Conservation (phyloP, 2,113 vertebrate genomes). For the Salvelinus namaycush region DNA sequence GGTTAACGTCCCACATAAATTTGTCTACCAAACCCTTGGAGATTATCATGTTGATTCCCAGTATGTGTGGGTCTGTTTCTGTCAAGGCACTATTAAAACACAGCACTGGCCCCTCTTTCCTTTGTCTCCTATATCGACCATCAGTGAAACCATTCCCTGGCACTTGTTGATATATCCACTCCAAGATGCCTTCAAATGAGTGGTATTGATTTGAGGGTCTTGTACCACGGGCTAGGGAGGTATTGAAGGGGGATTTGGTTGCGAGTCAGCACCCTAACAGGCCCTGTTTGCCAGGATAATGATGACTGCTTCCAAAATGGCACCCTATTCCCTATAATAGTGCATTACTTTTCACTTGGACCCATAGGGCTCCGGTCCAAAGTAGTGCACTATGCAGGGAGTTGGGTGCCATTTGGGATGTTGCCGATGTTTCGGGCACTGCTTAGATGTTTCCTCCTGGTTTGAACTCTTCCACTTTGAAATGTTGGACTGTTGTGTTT, state of each 20-base stretch:
- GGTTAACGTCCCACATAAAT: background rate
- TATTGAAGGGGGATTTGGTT: slow-evolving; percentile 48
- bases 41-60: slow-evolving; percentile 17
- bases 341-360: slow-evolving; percentile 47
- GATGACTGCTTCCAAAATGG: slow-evolving; percentile 45
- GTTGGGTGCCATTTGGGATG: background rate
- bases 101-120: too few species aligned
- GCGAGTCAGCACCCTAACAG: slow-evolving; percentile 56
- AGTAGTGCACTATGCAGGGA: background rate
- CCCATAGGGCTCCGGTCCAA: slow-evolving; percentile 30
- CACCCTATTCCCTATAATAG: slow-evolving; percentile 2
- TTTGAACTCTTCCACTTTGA: background rate
- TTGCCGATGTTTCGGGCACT: background rate
- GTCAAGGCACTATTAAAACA: too few species aligned
- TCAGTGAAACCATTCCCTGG: slow-evolving; percentile 22
- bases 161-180: slow-evolving; percentile 54
- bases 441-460: background rate
- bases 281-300: slow-evolving; percentile 31
- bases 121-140: background rate
- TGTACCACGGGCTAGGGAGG: slow-evolving; percentile 39
- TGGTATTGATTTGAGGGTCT: slow-evolving; percentile 54
- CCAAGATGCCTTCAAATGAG: slow-evolving; percentile 57
- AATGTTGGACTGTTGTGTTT: too few species aligned
- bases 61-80: background rate
- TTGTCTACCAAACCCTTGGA: slow-evolving; percentile 23